Percentiles rank a stretch among this genome's conserved stretches.
Evolutionary conservation across 2,797 vertebrate genomes (phyloP).

Genomic region (Cetoscarus ocellatus): DNA sequence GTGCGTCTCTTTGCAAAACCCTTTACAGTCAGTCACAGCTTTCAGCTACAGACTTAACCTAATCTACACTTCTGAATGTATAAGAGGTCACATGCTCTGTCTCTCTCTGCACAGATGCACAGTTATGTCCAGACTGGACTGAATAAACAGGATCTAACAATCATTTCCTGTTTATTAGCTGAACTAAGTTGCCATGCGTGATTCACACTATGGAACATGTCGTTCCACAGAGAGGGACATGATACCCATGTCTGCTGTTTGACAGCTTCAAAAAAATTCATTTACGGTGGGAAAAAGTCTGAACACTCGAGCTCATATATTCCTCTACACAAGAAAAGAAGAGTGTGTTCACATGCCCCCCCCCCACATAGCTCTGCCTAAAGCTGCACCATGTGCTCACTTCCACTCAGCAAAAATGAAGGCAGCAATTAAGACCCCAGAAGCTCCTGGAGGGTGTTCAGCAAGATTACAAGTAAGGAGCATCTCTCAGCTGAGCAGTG

Average conservation of each 20-base stretch:
- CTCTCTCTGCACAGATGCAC: background rate
- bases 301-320: slow-evolving; percentile 30
- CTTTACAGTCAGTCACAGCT: background rate
- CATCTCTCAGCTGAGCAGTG: slow-evolving; percentile 10
- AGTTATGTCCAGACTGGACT: background rate
- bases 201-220: background rate
- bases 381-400: slow-evolving; percentile 30
- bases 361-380: slow-evolving; percentile 20
- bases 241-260: background rate
- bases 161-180: slow-evolving; percentile 48
- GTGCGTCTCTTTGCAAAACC: too few species aligned
- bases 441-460: slow-evolving; percentile 53
- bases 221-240: background rate
- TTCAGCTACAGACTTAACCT: background rate
- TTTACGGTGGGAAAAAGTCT: background rate
- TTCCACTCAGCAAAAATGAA: slow-evolving; percentile 31
- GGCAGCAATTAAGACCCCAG: slow-evolving; percentile 57
- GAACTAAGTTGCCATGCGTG: slow-evolving; percentile 23
- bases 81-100: slow-evolving; percentile 11
- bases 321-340: slow-evolving; percentile 19
- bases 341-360: background rate
- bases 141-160: slow-evolving; percentile 15
- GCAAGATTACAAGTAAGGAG: slow-evolving; percentile 32
- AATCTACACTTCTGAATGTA: slow-evolving; percentile 9
- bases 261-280: too few species aligned